Evolutionary conservation across 2,797 vertebrate genomes (phyloP).

Genomic region (Sebastes cheni): DNA sequence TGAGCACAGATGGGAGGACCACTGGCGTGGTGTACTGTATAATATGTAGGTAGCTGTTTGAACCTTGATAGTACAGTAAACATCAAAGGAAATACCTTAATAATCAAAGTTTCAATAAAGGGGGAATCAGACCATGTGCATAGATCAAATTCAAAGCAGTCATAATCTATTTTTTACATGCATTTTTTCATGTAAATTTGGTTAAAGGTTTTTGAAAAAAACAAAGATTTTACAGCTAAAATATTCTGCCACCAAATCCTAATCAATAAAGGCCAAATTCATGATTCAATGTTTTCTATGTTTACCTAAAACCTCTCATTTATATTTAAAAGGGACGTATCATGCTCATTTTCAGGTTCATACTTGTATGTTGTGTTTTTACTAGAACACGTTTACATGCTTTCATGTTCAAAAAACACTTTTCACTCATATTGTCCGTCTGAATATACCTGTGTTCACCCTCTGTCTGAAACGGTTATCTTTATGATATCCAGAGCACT

Average conservation of each 20-base stretch:
- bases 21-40: background rate
- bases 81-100: conserved; percentile 35
- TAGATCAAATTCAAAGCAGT: background rate
- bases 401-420: no score
- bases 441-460: background rate
- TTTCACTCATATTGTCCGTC: background rate
- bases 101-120: conserved; percentile 13
- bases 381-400: background rate
- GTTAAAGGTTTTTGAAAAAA: background rate
- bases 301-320: conserved; percentile 19
- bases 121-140: background rate
- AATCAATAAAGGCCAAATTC: conserved; percentile 7
- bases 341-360: background rate
- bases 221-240: background rate
- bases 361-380: background rate
- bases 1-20: background rate
- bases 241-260: background rate
- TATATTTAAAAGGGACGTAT: background rate
- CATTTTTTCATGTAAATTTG: background rate
- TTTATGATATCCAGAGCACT: no score
- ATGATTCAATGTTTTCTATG: background rate
- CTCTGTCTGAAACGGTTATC: background rate
- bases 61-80: conserved; percentile 8
- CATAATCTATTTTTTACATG: background rate
- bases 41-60: background rate